Conservation (phyloP, 2,113 vertebrate genomes). For the Raja brachyura region DNA sequence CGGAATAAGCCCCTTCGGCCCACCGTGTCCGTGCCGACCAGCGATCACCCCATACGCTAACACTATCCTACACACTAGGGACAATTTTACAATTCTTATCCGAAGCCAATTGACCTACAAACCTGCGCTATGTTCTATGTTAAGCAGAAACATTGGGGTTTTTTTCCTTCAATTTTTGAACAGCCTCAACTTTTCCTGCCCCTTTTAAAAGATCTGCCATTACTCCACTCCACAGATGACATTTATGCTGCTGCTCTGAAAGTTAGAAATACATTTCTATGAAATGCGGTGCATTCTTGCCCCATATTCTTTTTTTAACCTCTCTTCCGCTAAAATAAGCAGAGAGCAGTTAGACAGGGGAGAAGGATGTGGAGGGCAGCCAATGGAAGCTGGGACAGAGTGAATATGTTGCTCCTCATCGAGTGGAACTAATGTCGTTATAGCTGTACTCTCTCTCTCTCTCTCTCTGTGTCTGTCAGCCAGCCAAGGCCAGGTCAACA, state of each 20-base stretch:
- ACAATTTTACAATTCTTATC: too few relatives aligned
- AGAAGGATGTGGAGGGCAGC: background rate
- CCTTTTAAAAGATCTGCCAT: too few relatives aligned
- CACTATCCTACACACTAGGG: too few relatives aligned
- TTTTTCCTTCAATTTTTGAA: too few relatives aligned
- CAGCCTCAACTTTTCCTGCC: background rate
- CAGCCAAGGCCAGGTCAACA: background rate
- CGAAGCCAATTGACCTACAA: too few relatives aligned
- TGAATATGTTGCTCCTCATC: background rate
- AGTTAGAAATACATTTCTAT: background rate
- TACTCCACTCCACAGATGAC: too few relatives aligned
- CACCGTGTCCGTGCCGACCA: too few relatives aligned
- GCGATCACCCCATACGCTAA: too few relatives aligned
- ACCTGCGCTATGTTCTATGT: too few relatives aligned
- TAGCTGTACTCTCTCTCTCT: background rate
- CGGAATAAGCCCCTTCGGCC: too few relatives aligned
- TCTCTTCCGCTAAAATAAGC: background rate
- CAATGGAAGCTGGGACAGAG: background rate
- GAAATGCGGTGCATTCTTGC: background rate
- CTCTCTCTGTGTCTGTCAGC: background rate
- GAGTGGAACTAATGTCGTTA: slow-evolving; percentile 18
- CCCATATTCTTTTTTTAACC: background rate
- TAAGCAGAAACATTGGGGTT: too few relatives aligned
- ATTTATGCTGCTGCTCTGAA: background rate
- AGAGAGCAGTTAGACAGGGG: background rate